Conservation (phyloP, 2,797 vertebrate species). For the Myotis vivesi region DNA sequence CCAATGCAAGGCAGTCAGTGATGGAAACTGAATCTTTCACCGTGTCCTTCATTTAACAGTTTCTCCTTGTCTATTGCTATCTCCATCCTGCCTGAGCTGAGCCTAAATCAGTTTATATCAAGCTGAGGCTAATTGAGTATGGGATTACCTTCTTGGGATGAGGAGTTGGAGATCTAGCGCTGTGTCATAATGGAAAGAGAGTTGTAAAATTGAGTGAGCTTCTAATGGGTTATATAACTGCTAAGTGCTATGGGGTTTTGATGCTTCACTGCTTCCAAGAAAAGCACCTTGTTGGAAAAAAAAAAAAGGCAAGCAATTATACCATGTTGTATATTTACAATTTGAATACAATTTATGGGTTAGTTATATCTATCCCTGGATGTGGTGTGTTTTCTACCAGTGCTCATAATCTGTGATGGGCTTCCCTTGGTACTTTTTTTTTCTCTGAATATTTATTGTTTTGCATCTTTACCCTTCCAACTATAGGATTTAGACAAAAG, state of each 20-base stretch:
- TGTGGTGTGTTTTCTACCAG: constrained; percentile 75
- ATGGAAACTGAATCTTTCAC: background rate
- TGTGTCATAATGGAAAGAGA: constrained; percentile 11
- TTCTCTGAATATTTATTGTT: constrained; percentile 43
- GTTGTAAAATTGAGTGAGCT: background rate
- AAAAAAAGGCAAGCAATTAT: constrained; percentile 53
- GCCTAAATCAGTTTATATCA: constrained; percentile 13
- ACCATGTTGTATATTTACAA: constrained; percentile 64
- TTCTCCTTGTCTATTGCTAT: background rate
- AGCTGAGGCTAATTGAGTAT: constrained; percentile 23
- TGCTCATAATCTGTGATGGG: background rate
- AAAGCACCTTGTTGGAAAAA: constrained; percentile 34
- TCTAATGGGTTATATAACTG: background rate
- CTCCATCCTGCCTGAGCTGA: constrained; percentile 68
- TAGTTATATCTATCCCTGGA: constrained; percentile 65
- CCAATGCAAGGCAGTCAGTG: background rate
- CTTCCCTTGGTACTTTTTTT: background rate
- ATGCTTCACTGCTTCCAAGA: constrained; percentile 67
- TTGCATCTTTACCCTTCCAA: constrained; percentile 69
- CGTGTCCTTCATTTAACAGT: background rate
- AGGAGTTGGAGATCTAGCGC: constrained; percentile 54
- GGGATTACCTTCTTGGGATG: constrained; percentile 39
- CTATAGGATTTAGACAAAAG: constrained; percentile 95
- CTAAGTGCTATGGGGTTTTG: constrained; percentile 15
- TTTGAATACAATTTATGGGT: constrained; percentile 41